These are phyloP conservation scores for Hirtodrosophila trivittata DNA, from an alignment of 2,888 invertebrate species.

Conservation along the genomic window DNA sequence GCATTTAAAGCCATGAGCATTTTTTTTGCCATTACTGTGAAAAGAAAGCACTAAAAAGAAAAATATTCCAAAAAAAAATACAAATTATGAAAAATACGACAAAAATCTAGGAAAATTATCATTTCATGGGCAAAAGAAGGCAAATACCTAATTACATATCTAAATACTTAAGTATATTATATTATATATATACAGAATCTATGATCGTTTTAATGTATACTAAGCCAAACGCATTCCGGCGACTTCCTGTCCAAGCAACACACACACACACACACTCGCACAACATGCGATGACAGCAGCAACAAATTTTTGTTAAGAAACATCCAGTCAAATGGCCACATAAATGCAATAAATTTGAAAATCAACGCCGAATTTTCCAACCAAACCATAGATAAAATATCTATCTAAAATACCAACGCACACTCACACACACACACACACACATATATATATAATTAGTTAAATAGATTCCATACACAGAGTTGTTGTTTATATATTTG, in stretches of 20 bases:
- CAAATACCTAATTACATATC: slow-evolving; percentile 44
- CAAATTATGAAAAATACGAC: background rate
- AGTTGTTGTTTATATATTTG: slow-evolving; percentile 8
- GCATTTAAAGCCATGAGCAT: slow-evolving; percentile 17
- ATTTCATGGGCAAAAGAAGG: slow-evolving; percentile 37
- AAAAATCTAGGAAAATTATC: slow-evolving; percentile 14
- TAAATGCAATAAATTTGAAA: slow-evolving; percentile 73
- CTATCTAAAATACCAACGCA: slow-evolving; percentile 15
- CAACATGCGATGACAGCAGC: slow-evolving; percentile 20
- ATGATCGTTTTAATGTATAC: slow-evolving; percentile 32
- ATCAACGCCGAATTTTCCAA: slow-evolving; percentile 62
- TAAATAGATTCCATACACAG: slow-evolving; percentile 17
- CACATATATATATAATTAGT: slow-evolving; percentile 6
- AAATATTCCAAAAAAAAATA: slow-evolving; percentile 11
- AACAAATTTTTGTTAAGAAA: slow-evolving; percentile 34
- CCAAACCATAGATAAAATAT: slow-evolving; percentile 39
- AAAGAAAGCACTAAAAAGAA: background rate
- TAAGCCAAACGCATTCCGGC: slow-evolving; percentile 61
- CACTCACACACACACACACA: slow-evolving; percentile 17
- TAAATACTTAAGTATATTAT: background rate
- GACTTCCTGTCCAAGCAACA: slow-evolving; percentile 66
- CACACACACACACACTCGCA: slow-evolving; percentile 27
- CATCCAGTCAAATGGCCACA: slow-evolving; percentile 62
- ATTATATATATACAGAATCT: background rate
- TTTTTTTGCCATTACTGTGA: slow-evolving; percentile 39